Evolutionary conservation across 2,113 vertebrate species (phyloP).

Genomic region (Tretioscincus oriximinensis): DNA sequence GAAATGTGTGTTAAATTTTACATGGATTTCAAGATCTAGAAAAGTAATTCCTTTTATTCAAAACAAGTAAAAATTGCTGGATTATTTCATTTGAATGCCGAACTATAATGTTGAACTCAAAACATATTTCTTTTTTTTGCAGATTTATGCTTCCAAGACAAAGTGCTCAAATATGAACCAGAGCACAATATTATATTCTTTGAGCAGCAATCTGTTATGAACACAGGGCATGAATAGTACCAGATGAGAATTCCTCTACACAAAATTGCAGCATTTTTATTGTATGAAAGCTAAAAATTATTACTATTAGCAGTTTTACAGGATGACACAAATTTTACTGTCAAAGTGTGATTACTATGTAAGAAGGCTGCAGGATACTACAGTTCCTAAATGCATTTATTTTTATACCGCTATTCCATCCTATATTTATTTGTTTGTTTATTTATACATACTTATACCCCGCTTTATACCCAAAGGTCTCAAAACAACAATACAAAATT

Average conservation of each 20-base stretch:
- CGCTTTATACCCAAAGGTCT: no score
- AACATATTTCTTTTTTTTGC: background rate
- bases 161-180: background rate
- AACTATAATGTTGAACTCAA: background rate
- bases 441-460: no score
- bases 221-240: no score
- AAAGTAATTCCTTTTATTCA: background rate
- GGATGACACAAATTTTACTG: background rate
- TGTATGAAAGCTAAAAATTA: background rate
- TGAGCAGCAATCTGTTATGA: background rate
- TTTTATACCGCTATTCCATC: no score
- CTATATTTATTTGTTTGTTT: no score
- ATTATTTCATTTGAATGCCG: background rate
- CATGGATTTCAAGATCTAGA: constrained; percentile 18
- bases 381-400: background rate
- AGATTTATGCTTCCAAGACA: background rate
- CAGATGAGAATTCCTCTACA: no score
- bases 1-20: constrained; percentile 40
- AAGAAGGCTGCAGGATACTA: background rate
- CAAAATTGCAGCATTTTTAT: background rate
- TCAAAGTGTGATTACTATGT: background rate
- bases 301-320: background rate
- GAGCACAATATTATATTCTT: background rate
- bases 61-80: background rate
- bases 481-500: no score